phyloP scores from a whole-genome alignment of 2,113 vertebrate species.

The Tilapia sparmanii region DNA sequence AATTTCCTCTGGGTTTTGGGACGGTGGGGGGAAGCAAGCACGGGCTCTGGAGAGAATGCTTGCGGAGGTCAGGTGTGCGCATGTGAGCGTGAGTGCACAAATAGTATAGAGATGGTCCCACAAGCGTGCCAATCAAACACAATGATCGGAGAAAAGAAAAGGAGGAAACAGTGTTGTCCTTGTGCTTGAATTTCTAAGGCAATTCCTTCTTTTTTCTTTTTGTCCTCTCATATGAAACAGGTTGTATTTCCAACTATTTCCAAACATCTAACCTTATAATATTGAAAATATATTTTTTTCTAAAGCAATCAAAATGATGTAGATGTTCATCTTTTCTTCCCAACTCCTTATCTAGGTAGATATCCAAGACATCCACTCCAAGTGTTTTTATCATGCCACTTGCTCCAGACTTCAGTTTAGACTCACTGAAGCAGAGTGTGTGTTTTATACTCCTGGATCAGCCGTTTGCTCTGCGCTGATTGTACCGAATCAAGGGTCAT shows the following conservation, averaged over 20 bases:
- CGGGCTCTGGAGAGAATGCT: constrained; percentile 8
- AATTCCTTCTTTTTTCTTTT: not conserved
- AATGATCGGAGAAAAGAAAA: constrained; percentile 53
- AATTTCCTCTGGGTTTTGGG: constrained; percentile 86
- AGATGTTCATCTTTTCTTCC: not conserved
- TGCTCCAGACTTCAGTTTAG: not conserved
- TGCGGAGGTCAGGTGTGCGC: constrained; percentile 25
- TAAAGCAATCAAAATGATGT: not conserved
- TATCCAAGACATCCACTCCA: not conserved
- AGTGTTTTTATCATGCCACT: not conserved
- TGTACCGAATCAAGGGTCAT: not conserved
- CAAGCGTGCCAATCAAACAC: constrained; percentile 85
- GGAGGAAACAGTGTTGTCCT: constrained; percentile 13
- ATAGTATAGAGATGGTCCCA: constrained; percentile 33
- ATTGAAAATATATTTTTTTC: not conserved
- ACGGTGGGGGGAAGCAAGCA: not conserved
- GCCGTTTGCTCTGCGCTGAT: not conserved
- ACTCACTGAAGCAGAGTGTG: not conserved
- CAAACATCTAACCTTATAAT: not conserved
- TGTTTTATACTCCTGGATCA: not conserved
- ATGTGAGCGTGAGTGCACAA: not conserved
- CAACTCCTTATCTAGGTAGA: not conserved
- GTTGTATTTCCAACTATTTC: not conserved
- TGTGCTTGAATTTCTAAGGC: not conserved
- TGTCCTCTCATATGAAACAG: not conserved